phyloP scores from a whole-genome alignment of 2,113 vertebrate genomes.

The Noturus placidus region DNA sequence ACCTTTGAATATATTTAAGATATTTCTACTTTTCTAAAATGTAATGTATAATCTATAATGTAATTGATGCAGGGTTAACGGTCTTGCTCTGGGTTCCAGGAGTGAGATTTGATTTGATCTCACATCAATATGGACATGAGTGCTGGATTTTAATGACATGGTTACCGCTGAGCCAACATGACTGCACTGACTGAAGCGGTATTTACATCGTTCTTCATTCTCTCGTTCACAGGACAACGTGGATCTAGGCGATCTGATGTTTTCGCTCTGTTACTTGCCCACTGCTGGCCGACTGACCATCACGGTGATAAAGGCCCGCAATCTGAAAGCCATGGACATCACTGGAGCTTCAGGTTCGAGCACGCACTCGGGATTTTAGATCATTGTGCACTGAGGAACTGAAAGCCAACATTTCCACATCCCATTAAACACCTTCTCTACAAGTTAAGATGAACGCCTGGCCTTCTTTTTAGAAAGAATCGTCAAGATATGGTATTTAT shows the following conservation, averaged over 20 bases:
- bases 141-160: not conserved
- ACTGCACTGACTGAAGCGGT: not conserved
- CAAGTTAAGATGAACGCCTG: not conserved
- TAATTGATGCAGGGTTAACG: not conserved
- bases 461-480: not conserved
- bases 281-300: constrained; percentile 96
- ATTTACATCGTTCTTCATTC: constrained; percentile 21
- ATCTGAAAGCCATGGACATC: constrained; percentile 99
- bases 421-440: not conserved
- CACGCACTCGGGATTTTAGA: not conserved
- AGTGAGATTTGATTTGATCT: not conserved
- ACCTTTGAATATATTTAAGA: not conserved
- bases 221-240: constrained; percentile 85
- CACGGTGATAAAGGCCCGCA: constrained; percentile 96
- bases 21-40: not conserved
- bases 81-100: not conserved
- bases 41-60: not conserved
- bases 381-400: not conserved
- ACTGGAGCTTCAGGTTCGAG: constrained; percentile 93
- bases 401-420: not conserved
- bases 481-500: not conserved
- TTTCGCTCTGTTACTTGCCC: constrained; percentile 97
- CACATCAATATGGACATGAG: not conserved
- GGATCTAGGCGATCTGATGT: constrained; percentile 97
- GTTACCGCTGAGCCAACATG: not conserved